Base-by-base conservation (phyloP, 2,888 invertebrate species). In the Pandemis cinnamomeana region DNA sequence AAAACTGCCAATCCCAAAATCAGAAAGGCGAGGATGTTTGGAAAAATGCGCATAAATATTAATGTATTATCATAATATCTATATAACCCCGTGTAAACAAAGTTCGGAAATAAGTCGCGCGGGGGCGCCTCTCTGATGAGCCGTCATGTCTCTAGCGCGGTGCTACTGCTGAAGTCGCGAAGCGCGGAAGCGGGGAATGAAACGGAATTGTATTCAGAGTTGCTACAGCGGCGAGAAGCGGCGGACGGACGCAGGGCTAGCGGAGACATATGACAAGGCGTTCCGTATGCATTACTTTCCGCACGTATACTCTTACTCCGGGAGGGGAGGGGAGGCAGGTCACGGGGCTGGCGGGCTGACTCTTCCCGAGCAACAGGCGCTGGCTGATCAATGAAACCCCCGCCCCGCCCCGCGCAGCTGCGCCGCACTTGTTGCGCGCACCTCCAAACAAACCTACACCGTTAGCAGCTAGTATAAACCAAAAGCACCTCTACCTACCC, bases 361-460 rank as follows among this genome's bases (percentile, higher is more conserved):
- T 75, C 71, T 80, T 83, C 80, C 77, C 82, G 86, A 87, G 92
- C 92, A 91, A 92, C 92, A 92, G 92, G 91, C 91, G 84, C 83
- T 44, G 82, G 78, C 90, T 91, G 91, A 93, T 93, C 92, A 93
- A 93, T 93, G 92, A 91, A 84, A 78, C 83, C 86, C 79, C 82
- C 55, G 55, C 55, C 77, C 75, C 79, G 81, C 83, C 81, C 78
- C 81, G 76, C 78, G 81, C 82, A 84, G 84, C 89, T 91, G 91
- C 92, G 91, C 91, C 89, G 87, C 91, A 92, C 92, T 92, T 92
- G 92, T 92, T 93, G 92, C 92, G 92, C 92, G 89, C 86, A 86
- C 84, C 78, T 80, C 83, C 81, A 81, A 81, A 82, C 82, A 81
- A 79, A 20, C 51, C 42, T 7, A 7, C 42, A 6, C 53, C 63